These are phyloP conservation scores for Achatina immaculata DNA, from an alignment of 1,140 invertebrate species.

Conservation along the genomic window DNA sequence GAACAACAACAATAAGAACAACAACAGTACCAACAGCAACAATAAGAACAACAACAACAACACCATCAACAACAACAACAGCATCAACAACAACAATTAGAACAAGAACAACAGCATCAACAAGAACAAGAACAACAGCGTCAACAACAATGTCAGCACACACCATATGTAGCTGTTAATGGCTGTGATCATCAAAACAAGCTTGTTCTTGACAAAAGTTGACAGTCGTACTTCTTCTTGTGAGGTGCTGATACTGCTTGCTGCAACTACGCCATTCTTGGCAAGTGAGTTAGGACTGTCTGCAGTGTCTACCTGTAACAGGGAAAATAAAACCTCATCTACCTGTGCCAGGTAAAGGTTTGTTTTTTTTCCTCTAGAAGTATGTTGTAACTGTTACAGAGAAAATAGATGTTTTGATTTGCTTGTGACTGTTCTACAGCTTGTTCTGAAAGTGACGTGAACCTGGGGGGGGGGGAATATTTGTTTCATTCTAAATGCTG, in stretches of 20 bases:
- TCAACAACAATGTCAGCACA: not conserved
- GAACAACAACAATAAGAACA: no score
- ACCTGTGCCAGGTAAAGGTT: not conserved
- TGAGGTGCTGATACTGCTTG: not conserved
- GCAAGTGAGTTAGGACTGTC: not conserved
- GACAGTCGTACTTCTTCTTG: not conserved
- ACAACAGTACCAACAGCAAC: no score
- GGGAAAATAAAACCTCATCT: not conserved
- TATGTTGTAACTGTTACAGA: not conserved
- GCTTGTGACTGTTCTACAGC: not conserved
- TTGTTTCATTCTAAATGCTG: no score
- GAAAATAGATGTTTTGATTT: not conserved
- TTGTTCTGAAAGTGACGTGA: no score
- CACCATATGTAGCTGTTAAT: conserved; percentile 17
- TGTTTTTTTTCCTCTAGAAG: not conserved
- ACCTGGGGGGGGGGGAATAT: no score
- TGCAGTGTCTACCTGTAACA: not conserved
- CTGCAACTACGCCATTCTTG: not conserved
- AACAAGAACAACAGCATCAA: not conserved
- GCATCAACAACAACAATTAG: no score
- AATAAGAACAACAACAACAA: no score
- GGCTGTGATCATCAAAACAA: not conserved
- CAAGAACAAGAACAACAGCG: not conserved
- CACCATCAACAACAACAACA: no score
- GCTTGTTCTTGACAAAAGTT: conserved; percentile 9